These are phyloP conservation scores for Ephestia elutella DNA, from an alignment of 1,140 invertebrate genomes.

Conservation along the genomic window DNA sequence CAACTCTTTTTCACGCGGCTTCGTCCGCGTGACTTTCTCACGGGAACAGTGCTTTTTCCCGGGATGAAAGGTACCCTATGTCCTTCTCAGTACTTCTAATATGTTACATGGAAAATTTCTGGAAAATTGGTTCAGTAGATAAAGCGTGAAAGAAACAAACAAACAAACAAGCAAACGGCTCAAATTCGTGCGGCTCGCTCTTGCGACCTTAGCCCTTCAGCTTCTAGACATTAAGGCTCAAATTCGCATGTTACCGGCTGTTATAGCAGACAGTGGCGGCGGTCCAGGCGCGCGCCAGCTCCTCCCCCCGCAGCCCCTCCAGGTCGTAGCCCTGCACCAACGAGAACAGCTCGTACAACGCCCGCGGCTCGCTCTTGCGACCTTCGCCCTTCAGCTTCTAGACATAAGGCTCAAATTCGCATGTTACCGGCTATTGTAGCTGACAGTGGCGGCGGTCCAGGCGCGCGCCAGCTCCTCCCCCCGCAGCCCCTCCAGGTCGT, in stretches of 20 bases:
- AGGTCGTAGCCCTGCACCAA: constrained; percentile 35
- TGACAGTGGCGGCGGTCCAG: constrained; percentile 37
- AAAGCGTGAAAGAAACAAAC: too few relatives aligned
- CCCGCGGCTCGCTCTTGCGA: constrained; percentile 13
- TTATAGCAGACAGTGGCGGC: constrained; percentile 41
- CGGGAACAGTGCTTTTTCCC: too few relatives aligned
- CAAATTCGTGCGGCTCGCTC: too few relatives aligned
- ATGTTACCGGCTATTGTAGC: constrained; percentile 44
- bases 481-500: constrained; percentile 25
- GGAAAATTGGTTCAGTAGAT: too few relatives aligned
- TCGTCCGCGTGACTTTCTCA: too few relatives aligned
- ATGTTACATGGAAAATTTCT: too few relatives aligned
- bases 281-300: constrained; percentile 40
- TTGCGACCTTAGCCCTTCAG: too few relatives aligned
- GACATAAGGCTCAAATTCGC: neutral
- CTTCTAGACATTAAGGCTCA: too few relatives aligned
- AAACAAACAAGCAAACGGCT: too few relatives aligned
- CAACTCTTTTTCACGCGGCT: too few relatives aligned
- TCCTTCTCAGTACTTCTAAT: too few relatives aligned
- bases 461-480: constrained; percentile 32
- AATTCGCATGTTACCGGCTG: constrained; percentile 21
- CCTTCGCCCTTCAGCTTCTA: neutral
- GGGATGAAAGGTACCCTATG: too few relatives aligned
- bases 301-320: constrained; percentile 24
- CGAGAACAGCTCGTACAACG: constrained; percentile 33